A percentile compares a stretch with the other conserved stretches of the same genome.
phyloP scores from a whole-genome alignment of 2,888 invertebrate species.

The Stomorhina lunata region DNA sequence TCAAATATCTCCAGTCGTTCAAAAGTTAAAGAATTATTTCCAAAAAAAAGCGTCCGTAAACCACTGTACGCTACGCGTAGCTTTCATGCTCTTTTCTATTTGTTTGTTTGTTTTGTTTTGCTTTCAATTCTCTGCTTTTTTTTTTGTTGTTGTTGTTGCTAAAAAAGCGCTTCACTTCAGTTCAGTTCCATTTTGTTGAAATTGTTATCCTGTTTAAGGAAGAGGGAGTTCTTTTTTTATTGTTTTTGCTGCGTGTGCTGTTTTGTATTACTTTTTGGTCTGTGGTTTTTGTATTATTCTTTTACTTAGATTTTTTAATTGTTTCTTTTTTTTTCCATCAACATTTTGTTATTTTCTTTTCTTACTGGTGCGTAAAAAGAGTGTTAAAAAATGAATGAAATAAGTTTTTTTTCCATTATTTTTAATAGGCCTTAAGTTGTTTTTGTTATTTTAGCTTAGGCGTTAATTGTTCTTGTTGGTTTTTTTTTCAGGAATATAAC shows the following conservation, averaged over 20 bases:
- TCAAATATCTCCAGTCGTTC: too few relatives aligned
- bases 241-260: conserved; percentile 21
- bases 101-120: conserved; percentile 33
- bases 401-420: neutral
- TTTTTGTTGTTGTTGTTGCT: conserved; percentile 5
- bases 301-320: conserved; percentile 61
- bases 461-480: conserved; percentile 45
- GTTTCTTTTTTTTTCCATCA: conserved; percentile 22
- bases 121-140: conserved; percentile 54
- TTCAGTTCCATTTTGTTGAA: conserved; percentile 31
- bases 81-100: conserved; percentile 57
- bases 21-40: too few relatives aligned
- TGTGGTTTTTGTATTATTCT: conserved; percentile 59
- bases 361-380: conserved; percentile 49
- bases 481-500: too few relatives aligned
- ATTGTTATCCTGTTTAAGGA: neutral
- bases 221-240: conserved; percentile 5
- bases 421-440: conserved; percentile 25
- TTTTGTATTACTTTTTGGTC: conserved; percentile 52
- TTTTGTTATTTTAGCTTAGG: conserved; percentile 46
- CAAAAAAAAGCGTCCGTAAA: too few relatives aligned
- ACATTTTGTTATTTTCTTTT: conserved; percentile 33
- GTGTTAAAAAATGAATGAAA: conserved; percentile 11
- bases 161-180: conserved; percentile 42
- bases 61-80: too few relatives aligned